A percentile compares a stretch with the other conserved stretches of the same genome.
Evolutionary conservation across 1,140 invertebrate species (phyloP).

Genomic region (Bombus huntii): DNA sequence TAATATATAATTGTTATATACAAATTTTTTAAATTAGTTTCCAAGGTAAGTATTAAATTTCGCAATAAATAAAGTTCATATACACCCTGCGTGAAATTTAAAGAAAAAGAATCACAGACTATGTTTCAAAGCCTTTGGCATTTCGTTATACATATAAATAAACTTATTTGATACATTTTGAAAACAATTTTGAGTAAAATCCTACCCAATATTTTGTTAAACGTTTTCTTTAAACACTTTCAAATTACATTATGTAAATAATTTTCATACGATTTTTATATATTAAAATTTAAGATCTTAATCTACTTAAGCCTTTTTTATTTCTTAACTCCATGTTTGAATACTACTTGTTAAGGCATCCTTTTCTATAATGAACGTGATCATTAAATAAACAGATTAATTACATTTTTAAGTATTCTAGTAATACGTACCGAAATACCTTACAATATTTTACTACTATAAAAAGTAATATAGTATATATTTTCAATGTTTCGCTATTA

Average conservation of each 20-base stretch:
- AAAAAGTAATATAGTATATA: background rate
- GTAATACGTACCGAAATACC: background rate
- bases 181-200: slow-evolving; percentile 45
- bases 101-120: slow-evolving; percentile 36
- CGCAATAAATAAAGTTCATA: slow-evolving; percentile 44
- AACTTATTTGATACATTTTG: slow-evolving; percentile 64
- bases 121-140: slow-evolving; percentile 39
- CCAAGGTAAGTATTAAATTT: slow-evolving; percentile 64
- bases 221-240: background rate
- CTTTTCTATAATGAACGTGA: background rate
- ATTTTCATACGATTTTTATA: slow-evolving; percentile 13
- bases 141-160: slow-evolving; percentile 59
- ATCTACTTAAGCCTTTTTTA: slow-evolving; percentile 11
- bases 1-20: slow-evolving; percentile 60
- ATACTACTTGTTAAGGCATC: slow-evolving; percentile 22
- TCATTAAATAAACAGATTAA: background rate
- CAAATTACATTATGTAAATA: background rate
- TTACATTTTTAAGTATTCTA: background rate
- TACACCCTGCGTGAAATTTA: slow-evolving; percentile 21
- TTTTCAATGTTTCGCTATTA: background rate
- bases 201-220: slow-evolving; percentile 42
- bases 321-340: slow-evolving; percentile 11
- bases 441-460: background rate
- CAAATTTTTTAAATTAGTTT: slow-evolving; percentile 52
- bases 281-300: background rate